Conservation (phyloP, 2,888 invertebrate species). For the Oscheius myriophilus region DNA sequence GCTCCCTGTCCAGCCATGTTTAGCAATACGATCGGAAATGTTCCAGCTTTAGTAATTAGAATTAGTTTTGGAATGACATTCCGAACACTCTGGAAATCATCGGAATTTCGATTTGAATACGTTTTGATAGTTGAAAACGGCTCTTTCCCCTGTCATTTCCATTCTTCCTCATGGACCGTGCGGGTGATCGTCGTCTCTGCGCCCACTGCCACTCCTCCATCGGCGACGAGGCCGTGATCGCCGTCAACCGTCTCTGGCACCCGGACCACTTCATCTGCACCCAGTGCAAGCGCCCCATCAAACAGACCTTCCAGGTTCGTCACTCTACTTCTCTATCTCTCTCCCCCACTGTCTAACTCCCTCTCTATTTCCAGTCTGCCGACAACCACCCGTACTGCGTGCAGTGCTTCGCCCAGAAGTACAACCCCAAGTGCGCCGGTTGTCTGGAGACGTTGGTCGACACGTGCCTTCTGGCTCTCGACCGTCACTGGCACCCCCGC, state of each 20-base stretch:
- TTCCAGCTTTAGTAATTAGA: too few relatives aligned
- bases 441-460: conserved; percentile 67
- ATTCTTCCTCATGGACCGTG: conserved; percentile 50
- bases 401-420: conserved; percentile 65
- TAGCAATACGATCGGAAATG: too few relatives aligned
- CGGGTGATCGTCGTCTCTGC: conserved; percentile 63
- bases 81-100: too few relatives aligned
- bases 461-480: conserved; percentile 66
- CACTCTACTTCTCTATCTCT: too few relatives aligned
- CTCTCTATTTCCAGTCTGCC: conserved; percentile 51
- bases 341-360: too few relatives aligned
- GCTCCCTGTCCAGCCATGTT: too few relatives aligned
- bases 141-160: too few relatives aligned
- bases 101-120: too few relatives aligned
- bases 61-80: too few relatives aligned
- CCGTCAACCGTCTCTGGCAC: conserved; percentile 97
- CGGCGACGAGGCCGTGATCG: conserved; percentile 73
- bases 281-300: conserved; percentile 78
- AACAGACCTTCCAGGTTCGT: conserved; percentile 65
- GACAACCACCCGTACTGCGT: conserved; percentile 66
- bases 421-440: conserved; percentile 69
- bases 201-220: conserved; percentile 61
- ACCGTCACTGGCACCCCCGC: conserved; percentile 68
- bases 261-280: conserved; percentile 99
- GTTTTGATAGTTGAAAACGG: too few relatives aligned